Evolutionary conservation across 2,888 invertebrate species (phyloP).

Genomic region (Crepidodera aurea): DNA sequence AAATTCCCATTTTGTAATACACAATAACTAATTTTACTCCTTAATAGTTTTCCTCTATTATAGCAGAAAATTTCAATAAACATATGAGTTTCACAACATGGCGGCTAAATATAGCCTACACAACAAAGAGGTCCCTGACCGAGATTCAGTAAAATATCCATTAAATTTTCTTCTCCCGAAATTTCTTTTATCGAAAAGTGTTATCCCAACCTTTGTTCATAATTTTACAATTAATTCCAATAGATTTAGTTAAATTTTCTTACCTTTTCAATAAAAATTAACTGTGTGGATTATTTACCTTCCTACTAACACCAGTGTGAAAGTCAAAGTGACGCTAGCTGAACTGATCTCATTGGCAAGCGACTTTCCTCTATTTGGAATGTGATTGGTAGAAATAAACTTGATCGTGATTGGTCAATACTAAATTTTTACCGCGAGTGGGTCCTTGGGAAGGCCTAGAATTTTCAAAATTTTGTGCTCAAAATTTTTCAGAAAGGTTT

Average conservation of each 20-base stretch:
- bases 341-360: conserved; percentile 40
- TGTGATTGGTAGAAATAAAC: no score
- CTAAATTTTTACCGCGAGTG: background rate
- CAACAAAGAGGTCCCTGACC: conserved; percentile 20
- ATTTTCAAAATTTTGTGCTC: conserved; percentile 26
- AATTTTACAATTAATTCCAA: background rate
- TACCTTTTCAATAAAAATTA: conserved; percentile 19
- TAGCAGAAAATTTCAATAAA: conserved; percentile 1
- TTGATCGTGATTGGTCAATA: conserved; percentile 41
- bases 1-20: background rate
- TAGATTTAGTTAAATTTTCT: conserved; percentile 4
- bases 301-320: conserved; percentile 22
- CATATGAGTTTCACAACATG: conserved; percentile 37
- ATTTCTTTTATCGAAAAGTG: background rate
- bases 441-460: conserved; percentile 24
- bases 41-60: background rate
- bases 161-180: background rate
- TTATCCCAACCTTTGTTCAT: background rate
- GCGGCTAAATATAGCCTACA: conserved; percentile 29
- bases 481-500: conserved; percentile 3
- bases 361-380: conserved; percentile 9
- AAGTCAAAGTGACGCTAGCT: conserved; percentile 45
- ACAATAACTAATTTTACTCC: background rate
- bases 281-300: background rate
- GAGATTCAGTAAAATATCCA: conserved; percentile 2